These are phyloP conservation scores for Netelia fuscicornis DNA, from an alignment of 2,888 invertebrate species.

Conservation along the genomic window DNA sequence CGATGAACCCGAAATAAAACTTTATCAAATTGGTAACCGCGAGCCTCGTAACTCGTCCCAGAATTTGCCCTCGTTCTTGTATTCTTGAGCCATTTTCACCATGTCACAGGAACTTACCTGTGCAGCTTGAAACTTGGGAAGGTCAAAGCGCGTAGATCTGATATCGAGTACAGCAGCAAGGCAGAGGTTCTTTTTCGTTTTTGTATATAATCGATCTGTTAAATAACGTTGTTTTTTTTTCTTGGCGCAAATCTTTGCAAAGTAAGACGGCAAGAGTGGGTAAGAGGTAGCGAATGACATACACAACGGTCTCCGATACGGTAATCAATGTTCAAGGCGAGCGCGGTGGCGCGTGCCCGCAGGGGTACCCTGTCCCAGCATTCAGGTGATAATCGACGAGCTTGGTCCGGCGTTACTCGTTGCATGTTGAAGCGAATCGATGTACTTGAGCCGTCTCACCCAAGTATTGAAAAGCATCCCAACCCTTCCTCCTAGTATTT, in stretches of 20 bases:
- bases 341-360: slow-evolving; percentile 84
- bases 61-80: background rate
- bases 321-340: slow-evolving; percentile 71
- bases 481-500: slow-evolving; percentile 8
- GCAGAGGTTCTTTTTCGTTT: slow-evolving; percentile 56
- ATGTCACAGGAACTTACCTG: slow-evolving; percentile 62
- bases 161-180: slow-evolving; percentile 68
- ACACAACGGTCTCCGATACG: slow-evolving; percentile 62
- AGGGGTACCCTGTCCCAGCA: slow-evolving; percentile 99
- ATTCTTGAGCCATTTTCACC: slow-evolving; percentile 8
- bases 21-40: background rate
- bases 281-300: slow-evolving; percentile 46
- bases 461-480: slow-evolving; percentile 32
- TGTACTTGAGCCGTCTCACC: slow-evolving; percentile 63
- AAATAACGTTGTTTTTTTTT: slow-evolving; percentile 26
- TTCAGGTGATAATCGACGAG: slow-evolving; percentile 93
- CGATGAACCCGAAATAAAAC: background rate
- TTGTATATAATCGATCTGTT: slow-evolving; percentile 44
- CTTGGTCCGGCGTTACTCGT: slow-evolving; percentile 73
- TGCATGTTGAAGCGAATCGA: slow-evolving; percentile 48
- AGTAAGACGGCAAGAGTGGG: slow-evolving; percentile 48
- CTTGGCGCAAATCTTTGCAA: slow-evolving; percentile 16
- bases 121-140: slow-evolving; percentile 57
- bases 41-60: background rate
- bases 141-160: slow-evolving; percentile 48